Percentiles rank a stretch among this genome's conserved stretches.
These are phyloP conservation scores for Equus przewalskii DNA, from an alignment of 2,113 vertebrate species.

Conservation along the genomic window DNA sequence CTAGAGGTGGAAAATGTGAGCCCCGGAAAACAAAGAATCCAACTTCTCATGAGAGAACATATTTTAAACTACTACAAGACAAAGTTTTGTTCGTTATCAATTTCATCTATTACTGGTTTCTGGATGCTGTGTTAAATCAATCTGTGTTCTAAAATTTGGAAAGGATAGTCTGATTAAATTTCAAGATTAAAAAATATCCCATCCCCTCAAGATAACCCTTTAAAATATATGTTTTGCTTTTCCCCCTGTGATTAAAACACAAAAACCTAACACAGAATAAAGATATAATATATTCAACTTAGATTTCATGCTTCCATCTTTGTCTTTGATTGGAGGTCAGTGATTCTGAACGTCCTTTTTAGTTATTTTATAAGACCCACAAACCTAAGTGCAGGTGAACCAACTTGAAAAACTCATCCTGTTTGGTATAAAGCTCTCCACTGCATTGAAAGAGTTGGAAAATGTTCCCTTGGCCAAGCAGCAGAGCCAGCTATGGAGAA, in stretches of 20 bases:
- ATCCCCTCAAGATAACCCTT: not conserved
- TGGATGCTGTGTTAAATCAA: not conserved
- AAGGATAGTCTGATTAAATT: constrained; percentile 24
- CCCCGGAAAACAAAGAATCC: not conserved
- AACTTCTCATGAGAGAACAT: not conserved
- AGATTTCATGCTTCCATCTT: not conserved
- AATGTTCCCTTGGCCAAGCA: not conserved
- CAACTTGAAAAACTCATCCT: not conserved
- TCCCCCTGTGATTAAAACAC: not conserved
- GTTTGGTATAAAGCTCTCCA: not conserved
- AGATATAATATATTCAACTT: not conserved
- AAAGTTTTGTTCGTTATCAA: not conserved
- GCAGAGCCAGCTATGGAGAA: not conserved
- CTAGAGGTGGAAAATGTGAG: not conserved
- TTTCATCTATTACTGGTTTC: constrained; percentile 22
- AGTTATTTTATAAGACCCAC: not conserved
- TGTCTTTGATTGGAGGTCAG: not conserved
- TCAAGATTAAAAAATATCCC: not conserved
- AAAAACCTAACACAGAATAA: not conserved
- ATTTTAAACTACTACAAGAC: not conserved
- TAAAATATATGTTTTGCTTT: not conserved
- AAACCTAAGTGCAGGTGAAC: not conserved
- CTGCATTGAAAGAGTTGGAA: not conserved
- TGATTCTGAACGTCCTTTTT: constrained; percentile 24
- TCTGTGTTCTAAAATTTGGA: constrained; percentile 45